Conservation (phyloP, 2,888 invertebrate species). For the Tethea ocularis region DNA sequence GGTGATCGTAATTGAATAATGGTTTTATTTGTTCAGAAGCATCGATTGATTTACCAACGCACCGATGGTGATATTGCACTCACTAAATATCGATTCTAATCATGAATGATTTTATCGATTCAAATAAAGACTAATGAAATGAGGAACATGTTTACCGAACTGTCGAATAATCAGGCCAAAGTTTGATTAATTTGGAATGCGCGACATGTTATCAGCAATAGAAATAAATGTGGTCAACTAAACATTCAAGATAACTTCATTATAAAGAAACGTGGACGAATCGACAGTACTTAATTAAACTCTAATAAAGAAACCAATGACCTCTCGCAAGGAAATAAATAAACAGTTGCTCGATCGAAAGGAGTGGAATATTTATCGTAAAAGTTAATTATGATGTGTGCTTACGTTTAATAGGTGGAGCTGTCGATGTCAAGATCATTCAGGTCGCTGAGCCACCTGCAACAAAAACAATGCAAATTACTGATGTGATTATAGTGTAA, state of each 20-base stretch:
- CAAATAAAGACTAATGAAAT: constrained; percentile 25
- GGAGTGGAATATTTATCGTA: constrained; percentile 38
- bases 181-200: constrained; percentile 51
- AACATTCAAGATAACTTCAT: constrained; percentile 22
- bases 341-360: constrained; percentile 27
- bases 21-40: constrained; percentile 53
- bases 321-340: constrained; percentile 39
- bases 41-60: constrained; percentile 56
- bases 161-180: constrained; percentile 51
- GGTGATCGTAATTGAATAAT: constrained; percentile 69
- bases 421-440: constrained; percentile 69
- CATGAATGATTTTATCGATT: constrained; percentile 21
- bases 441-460: constrained; percentile 72
- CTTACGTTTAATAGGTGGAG: constrained; percentile 76
- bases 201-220: constrained; percentile 47
- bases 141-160: constrained; percentile 34
- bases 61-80: constrained; percentile 40
- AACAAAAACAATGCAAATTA: constrained; percentile 52
- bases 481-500: constrained; percentile 32
- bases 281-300: constrained; percentile 27
- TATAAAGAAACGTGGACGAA: constrained; percentile 18
- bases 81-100: constrained; percentile 35
- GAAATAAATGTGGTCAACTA: constrained; percentile 40
- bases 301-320: constrained; percentile 48
- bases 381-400: constrained; percentile 35